Evolutionary conservation across 1,140 invertebrate genomes (phyloP).

Genomic region (Drosophila cardini): DNA sequence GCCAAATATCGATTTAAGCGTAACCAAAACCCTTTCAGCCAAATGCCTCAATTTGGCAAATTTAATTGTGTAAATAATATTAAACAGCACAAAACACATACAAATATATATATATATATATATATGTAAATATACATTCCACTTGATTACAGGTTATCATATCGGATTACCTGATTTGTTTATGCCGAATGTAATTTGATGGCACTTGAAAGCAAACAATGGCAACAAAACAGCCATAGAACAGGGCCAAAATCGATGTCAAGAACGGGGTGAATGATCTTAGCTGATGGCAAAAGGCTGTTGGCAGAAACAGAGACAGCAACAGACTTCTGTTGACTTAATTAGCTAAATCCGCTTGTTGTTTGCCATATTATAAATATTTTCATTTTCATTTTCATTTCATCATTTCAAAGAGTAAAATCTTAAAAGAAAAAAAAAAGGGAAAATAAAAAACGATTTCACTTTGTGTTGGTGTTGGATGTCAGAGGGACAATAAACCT

Average conservation of each 20-base stretch:
- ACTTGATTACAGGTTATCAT: background rate
- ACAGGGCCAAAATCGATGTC: too few species aligned
- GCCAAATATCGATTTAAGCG: too few species aligned
- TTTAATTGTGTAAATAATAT: background rate
- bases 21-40: too few species aligned
- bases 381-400: background rate
- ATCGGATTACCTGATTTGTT: background rate
- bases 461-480: background rate
- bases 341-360: constrained; percentile 35
- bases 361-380: background rate
- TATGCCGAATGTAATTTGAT: constrained; percentile 1
- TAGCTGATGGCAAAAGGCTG: background rate
- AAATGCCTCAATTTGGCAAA: too few species aligned
- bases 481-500: constrained; percentile 23
- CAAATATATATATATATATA: too few species aligned
- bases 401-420: too few species aligned
- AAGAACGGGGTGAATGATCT: constrained; percentile 3
- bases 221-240: background rate
- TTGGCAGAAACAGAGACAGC: background rate
- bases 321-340: constrained; percentile 11
- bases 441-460: background rate
- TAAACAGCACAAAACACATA: background rate
- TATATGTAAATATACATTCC: too few species aligned
- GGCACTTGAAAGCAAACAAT: background rate
- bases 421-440: background rate